Base-by-base conservation (phyloP, 2,888 invertebrate genomes). In the Heliconius aoede region DNA sequence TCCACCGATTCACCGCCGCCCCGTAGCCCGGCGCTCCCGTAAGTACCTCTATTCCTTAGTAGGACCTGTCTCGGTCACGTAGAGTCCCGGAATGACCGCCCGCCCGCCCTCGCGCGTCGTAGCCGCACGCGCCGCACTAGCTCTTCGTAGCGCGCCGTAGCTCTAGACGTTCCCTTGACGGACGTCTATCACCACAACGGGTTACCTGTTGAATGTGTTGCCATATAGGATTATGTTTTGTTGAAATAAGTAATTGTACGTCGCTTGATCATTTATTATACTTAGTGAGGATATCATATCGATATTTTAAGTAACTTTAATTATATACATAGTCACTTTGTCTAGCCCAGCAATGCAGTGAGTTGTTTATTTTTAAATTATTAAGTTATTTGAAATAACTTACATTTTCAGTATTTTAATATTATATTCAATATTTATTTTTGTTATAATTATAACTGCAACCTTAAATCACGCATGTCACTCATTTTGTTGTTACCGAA, bases 181-280 rank as follows among this genome's bases (percentile, higher is more conserved):
- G 85, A 87, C 86, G 82, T 84, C 81, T 85, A 83, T 84, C 87
- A 81, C 86, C 86, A 87, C 86, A 86, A 85, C 83, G 81, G 83
- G 86, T 84, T 83, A 86, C 86, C 86, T 93, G 93, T 93, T 93
- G 93, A 92, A 90, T 89, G 90, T 87, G 86, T 88, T 87, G 84
- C 87, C 84, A 84, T 84, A 79, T 80, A 77, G 81, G 78, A 76
- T 81, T 82, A 80, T 71, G 74, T 80, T 81, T 77, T 81, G 67
- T 76, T 64, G 58, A 72, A 61, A 68, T 30, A 62, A 74, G 61
- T 30, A 24, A 3, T 18, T 18, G 18, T 46, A 21, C 46, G 7
- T 21, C 46, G 46, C 18, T 46, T 46, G 46, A 46, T 46, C 18
- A 46, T 46, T 46, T 46, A 46, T 18, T 46, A 46, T 46, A 46